Evolutionary conservation across 2,797 vertebrate genomes (phyloP).

Genomic region (Coregonus ussuriensis): DNA sequence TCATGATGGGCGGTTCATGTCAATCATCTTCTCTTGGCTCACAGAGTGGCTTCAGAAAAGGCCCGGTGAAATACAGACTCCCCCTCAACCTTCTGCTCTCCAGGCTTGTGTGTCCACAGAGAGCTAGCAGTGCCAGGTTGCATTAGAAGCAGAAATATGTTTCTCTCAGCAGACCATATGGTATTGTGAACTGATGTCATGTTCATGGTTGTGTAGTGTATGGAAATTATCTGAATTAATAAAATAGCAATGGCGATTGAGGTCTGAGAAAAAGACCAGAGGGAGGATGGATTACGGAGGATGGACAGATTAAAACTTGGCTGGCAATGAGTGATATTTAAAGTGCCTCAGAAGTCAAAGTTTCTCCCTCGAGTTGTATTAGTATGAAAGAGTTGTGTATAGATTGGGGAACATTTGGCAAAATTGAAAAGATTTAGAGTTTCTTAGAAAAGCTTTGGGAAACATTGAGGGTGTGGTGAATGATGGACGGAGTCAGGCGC

Average conservation of each 20-base stretch:
- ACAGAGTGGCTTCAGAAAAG: conserved; percentile 47
- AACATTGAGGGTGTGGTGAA: too few relatives aligned
- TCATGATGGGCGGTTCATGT: conserved; percentile 48
- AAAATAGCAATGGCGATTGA: conserved; percentile 32
- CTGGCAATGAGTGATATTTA: conserved; percentile 35
- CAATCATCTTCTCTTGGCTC: conserved; percentile 44
- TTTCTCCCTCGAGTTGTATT: conserved; percentile 2
- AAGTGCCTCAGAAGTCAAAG: conserved; percentile 14
- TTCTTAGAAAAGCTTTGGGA: neutral
- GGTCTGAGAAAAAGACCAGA: neutral
- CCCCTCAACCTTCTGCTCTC: conserved; percentile 37
- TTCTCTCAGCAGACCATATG: conserved; percentile 39
- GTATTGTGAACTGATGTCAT: conserved; percentile 51
- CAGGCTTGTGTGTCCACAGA: conserved; percentile 10
- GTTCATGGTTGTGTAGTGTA: conserved; percentile 16
- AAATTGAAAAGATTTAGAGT: neutral
- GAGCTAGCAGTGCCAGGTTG: conserved; percentile 16
- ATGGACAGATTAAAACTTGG: conserved; percentile 11
- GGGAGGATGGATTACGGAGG: conserved; percentile 14
- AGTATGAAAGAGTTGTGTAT: neutral
- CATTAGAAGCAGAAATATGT: conserved; percentile 40
- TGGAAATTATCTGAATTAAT: conserved; percentile 38
- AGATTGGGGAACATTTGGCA: neutral
- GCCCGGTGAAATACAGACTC: neutral
- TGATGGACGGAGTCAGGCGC: too few relatives aligned